phyloP scores from a whole-genome alignment of 2,113 vertebrate genomes.

The Bagarius yarrelli region DNA sequence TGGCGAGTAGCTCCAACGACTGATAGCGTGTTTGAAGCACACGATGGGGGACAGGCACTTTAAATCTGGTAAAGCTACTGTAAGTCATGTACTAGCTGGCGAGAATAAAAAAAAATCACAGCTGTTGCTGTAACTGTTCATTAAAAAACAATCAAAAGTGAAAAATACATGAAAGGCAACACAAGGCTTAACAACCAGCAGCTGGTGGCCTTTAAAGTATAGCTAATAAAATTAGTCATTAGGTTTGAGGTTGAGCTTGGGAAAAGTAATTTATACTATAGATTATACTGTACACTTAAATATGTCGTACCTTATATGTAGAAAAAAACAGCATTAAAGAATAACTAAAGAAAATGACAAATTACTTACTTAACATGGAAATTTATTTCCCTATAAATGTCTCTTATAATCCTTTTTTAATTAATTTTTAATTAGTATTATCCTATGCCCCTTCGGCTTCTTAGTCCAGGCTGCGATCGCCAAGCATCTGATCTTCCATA shows the following conservation, averaged over 20 bases:
- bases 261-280: neutral
- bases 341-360: neutral
- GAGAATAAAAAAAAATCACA: conserved; percentile 5
- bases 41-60: conserved; percentile 14
- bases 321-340: neutral
- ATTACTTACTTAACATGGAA: neutral
- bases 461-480: neutral
- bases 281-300: neutral
- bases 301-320: neutral
- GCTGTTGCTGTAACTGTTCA: conserved; percentile 41
- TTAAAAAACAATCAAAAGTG: conserved; percentile 28
- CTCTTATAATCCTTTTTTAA: neutral
- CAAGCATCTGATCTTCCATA: neutral
- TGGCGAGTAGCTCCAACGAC: conserved; percentile 4
- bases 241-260: neutral
- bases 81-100: conserved; percentile 21
- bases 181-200: conserved; percentile 4
- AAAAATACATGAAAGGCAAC: conserved; percentile 28
- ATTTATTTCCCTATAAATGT: neutral
- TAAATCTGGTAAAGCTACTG: conserved; percentile 27
- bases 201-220: neutral
- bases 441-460: neutral
- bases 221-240: neutral
- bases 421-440: neutral
- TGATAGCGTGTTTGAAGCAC: conserved; percentile 9